Evolutionary conservation across 1,140 invertebrate species (phyloP).

Genomic region (Euborellia annulipes): DNA sequence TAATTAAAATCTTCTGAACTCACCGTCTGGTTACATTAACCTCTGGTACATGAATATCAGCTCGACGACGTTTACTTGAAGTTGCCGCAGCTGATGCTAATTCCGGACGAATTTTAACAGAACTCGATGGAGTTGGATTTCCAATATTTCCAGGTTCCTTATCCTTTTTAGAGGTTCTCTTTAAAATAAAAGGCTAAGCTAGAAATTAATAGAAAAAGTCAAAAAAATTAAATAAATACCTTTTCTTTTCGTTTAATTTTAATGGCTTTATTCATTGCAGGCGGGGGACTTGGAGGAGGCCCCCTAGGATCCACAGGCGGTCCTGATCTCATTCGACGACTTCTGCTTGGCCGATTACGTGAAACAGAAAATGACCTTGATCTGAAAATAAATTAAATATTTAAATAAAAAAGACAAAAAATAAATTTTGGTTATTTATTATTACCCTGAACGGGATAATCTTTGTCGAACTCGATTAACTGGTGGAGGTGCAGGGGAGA

Average conservation of each 20-base stretch:
- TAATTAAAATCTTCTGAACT: no score
- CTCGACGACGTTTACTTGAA: no score
- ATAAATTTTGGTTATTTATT: not conserved
- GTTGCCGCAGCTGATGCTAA: no score
- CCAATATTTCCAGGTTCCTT: no score
- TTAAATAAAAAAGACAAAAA: not conserved
- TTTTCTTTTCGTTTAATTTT: constrained; percentile 15
- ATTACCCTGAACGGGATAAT: constrained; percentile 23
- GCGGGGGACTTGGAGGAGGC: constrained; percentile 21
- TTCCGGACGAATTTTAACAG: no score
- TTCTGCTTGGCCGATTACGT: constrained; percentile 12
- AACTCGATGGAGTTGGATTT: no score
- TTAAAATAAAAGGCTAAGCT: no score
- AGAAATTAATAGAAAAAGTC: no score
- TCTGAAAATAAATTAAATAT: constrained; percentile 17
- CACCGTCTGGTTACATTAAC: no score
- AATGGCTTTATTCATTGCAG: constrained; percentile 24
- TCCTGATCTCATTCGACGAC: constrained; percentile 4
- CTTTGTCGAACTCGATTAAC: constrained; percentile 28
- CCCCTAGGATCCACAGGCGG: constrained; percentile 21
- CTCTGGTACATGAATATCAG: no score
- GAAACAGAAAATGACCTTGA: constrained; percentile 32
- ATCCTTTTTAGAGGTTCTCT: no score
- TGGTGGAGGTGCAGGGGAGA: constrained; percentile 24
- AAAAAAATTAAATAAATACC: no score